Base-by-base conservation (phyloP, 1,140 invertebrate genomes). In the Drosophila pseudoobscura region DNA sequence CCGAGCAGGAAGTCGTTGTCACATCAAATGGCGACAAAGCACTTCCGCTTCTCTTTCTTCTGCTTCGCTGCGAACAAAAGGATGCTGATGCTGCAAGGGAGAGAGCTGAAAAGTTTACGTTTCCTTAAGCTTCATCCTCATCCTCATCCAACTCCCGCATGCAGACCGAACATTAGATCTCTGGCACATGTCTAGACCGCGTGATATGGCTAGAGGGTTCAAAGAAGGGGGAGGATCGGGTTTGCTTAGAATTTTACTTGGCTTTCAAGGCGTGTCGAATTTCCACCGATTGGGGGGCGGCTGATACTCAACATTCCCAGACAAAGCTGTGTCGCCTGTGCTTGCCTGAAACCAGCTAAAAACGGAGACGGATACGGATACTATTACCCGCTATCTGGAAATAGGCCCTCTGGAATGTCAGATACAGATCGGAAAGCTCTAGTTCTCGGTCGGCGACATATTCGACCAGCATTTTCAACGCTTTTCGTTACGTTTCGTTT, bases 1-100 rank as follows among this genome's bases (percentile, higher is more conserved):
- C 51, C 44, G 57, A 64, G 55, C 63, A 78, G 82, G 82, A 87
- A 83, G 82, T 87, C 78, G 78, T 88, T 87, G 83, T 78, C 78
- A 83, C 82, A 88, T 87, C 82, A 88, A 13, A 87, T 88, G 82
- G 78, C 71, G 78, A 88, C 82, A 87, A 88, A 87, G 78, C 79
- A 83, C 83, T 88, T 87, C 82, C 82, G 82, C 64, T 54, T 8
- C 45, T 70, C 66, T 57, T 43, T 69, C 41, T 45, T 56, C 65
- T 22, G 45, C 5, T n/a, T 45, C 3, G 15, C 9, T 15, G 50
- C 13, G 52, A 51, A 84, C 71, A 79, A 85, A 75, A 65, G 75
- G 75, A 78, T 69, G 76, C 46, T 47, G 24, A 26, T 26, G 54
- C 31, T 22, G 20, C 11, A 1, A 4, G 52, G 20, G 31, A 9